phyloP scores from a whole-genome alignment of 2,888 invertebrate species.

The Microctonus hyperodae region DNA sequence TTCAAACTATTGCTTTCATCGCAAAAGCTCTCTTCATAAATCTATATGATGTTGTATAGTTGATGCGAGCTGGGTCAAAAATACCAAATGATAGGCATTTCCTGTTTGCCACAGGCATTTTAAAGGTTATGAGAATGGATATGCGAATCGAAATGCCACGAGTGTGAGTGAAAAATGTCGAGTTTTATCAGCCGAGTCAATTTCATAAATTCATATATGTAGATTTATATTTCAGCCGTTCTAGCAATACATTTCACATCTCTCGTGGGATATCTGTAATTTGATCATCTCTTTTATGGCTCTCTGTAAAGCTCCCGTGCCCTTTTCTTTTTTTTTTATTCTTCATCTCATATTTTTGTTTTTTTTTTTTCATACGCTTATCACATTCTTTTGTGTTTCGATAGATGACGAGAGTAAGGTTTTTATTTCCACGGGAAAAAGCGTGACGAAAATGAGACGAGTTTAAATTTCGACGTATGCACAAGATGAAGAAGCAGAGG shows the following conservation, averaged over 20 bases:
- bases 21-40: neutral
- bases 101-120: neutral
- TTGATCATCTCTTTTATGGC: constrained; percentile 1
- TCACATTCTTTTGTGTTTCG: neutral
- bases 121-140: neutral
- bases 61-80: neutral
- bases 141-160: neutral
- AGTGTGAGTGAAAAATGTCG: neutral
- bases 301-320: neutral
- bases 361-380: neutral
- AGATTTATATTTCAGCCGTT: neutral
- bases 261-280: neutral
- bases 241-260: neutral
- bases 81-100: neutral
- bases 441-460: neutral
- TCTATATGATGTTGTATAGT: too few relatives aligned
- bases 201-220: constrained; percentile 3
- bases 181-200: neutral
- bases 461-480: neutral
- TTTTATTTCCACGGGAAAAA: neutral
- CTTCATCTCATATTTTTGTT: too few relatives aligned
- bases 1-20: neutral
- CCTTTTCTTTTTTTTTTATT: neutral
- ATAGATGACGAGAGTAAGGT: neutral
- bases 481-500: neutral